A percentile compares a stretch with the other conserved stretches of the same genome.
Evolutionary conservation across 92 coral and sea anemone genomes (phyloP).

Genomic region (Phenganax subtilis): DNA sequence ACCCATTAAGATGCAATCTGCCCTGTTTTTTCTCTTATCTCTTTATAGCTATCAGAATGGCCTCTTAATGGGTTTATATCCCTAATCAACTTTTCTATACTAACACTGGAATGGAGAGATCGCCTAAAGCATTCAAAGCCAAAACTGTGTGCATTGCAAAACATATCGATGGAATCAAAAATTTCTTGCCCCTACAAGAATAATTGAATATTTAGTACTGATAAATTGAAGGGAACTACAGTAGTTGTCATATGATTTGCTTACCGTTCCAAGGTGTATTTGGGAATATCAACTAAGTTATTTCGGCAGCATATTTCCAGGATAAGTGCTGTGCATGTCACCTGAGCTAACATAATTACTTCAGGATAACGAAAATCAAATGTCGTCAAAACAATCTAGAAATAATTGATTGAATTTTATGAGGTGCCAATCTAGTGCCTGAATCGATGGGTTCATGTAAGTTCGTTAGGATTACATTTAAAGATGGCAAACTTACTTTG

Average conservation of each 20-base stretch:
- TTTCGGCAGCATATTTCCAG: slow-evolving; percentile 54
- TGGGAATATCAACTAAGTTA: slow-evolving; percentile 47
- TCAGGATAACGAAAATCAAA: slow-evolving; percentile 70
- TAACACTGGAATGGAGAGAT: slow-evolving; percentile 75
- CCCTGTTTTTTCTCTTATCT: too few species aligned
- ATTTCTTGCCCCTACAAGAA: slow-evolving; percentile 53
- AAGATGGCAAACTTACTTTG: slow-evolving; percentile 48
- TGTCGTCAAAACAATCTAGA: slow-evolving; percentile 70
- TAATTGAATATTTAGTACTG: neutral
- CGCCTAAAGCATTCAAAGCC: slow-evolving; percentile 68
- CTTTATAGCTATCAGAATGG: too few species aligned
- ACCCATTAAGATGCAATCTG: too few species aligned
- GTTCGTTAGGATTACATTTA: neutral
- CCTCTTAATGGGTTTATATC: neutral
- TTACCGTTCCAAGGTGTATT: slow-evolving; percentile 68
- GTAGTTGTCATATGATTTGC: neutral
- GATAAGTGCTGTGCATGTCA: slow-evolving; percentile 42
- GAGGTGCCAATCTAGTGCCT: neutral
- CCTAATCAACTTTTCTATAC: slow-evolving; percentile 14
- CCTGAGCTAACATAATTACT: slow-evolving; percentile 67
- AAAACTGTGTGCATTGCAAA: slow-evolving; percentile 77
- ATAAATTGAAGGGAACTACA: neutral
- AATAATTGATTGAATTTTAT: neutral
- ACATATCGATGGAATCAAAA: slow-evolving; percentile 68
- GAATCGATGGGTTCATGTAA: neutral